Base-by-base conservation (phyloP, 23 tunicate species). In the Styela plicata region DNA sequence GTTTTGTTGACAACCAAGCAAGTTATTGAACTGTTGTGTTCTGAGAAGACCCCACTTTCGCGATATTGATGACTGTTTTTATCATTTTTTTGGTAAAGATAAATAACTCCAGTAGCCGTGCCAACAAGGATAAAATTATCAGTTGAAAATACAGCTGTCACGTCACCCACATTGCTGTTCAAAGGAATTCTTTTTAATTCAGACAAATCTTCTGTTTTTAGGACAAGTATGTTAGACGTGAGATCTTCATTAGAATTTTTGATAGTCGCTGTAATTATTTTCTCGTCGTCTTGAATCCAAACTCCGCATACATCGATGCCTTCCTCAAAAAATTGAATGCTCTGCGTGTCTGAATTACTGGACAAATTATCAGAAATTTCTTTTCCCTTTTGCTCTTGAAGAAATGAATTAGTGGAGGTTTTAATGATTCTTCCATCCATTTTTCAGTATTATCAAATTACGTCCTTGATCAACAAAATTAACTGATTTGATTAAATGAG, bases 21-120 rank as follows among this genome's bases (percentile, higher is more conserved):
- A 1, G 91, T 78, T 2, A 91, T 32, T 2, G 87, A 74, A 57
- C 83, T 80, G 23, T 66, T 28, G 73, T 87, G 97, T 10, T 53
- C 85, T 22, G 28, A n/a, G 13, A 63, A 24, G 10, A 36, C 77
- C 34, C 57, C 57, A 44, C 57, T 44, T 44, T 44, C 57, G 13
- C 57, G 57, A 44, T 44, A 44, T 44, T 44, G 57, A 7, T 13
- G 10, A 5, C 13, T 13, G 57, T 44, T 44, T n/a, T n/a, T n/a
- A n/a, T n/a, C n/a, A 44, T 44, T 44, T 44, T 44, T 44, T 5
- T 7, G 13, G 57, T 44, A 44, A 44, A 44, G 57, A 44, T 5
- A 44, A 44, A 44, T 7, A 44, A 7, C 5, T 21, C 77, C 77
- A 32, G 77, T 71, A 21, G 36, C 16, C 5, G 77, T 71, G 3